phyloP scores from a whole-genome alignment of 2,797 vertebrate species.

The Lepidocolaptes lacrymiger region DNA sequence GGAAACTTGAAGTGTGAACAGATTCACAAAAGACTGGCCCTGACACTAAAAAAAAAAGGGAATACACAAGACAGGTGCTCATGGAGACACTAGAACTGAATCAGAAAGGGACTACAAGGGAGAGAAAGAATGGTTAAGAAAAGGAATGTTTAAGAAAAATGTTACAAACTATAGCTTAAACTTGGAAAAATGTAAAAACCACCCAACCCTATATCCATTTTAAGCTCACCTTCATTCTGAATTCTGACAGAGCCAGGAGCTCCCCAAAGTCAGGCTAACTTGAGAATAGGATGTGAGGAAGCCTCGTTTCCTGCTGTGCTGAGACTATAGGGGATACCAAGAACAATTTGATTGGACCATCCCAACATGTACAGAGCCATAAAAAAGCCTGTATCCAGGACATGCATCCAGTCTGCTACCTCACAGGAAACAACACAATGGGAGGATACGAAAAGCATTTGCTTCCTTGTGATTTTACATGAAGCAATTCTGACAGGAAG shows the following conservation, averaged over 20 bases:
- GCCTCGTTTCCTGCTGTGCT: conserved; percentile 65
- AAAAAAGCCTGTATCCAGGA: conserved; percentile 53
- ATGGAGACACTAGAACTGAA: neutral
- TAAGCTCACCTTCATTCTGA: conserved; percentile 80
- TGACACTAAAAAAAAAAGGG: neutral
- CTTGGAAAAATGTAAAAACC: neutral
- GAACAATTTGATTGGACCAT: conserved; percentile 52
- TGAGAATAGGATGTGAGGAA: conserved; percentile 69
- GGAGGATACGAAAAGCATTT: conserved; percentile 25
- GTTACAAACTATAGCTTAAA: neutral
- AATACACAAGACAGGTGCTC: accelerated
- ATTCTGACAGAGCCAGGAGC: neutral
- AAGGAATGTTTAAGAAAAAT: neutral
- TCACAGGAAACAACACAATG: conserved; percentile 68
- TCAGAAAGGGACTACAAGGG: neutral
- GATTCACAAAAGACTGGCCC: neutral
- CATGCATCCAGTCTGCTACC: neutral
- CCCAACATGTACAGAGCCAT: neutral
- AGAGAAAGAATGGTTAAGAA: neutral
- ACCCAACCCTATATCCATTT: neutral
- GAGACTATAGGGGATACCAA: conserved; percentile 27
- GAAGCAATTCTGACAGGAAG: conserved; percentile 23
- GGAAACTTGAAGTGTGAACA: neutral
- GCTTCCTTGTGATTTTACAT: conserved; percentile 16
- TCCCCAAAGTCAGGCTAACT: conserved; percentile 20